Evolutionary conservation across 2,888 invertebrate genomes (phyloP).

Genomic region (Cenopis cana): DNA sequence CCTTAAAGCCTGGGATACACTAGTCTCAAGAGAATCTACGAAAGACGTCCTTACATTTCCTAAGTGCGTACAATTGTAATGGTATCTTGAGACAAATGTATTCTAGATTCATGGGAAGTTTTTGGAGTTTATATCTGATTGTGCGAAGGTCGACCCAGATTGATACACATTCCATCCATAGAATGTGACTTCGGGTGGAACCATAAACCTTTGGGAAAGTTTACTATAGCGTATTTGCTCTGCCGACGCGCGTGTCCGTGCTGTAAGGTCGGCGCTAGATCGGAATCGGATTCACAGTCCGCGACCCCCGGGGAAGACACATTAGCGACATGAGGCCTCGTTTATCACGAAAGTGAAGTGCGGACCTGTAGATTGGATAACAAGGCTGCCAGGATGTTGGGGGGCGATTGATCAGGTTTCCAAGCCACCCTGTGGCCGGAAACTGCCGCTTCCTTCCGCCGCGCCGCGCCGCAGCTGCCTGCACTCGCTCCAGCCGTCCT

Average conservation of each 20-base stretch:
- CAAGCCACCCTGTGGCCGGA: constrained; percentile 22
- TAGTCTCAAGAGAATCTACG: not conserved
- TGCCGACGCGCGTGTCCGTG: not conserved
- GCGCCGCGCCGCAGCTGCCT: constrained; percentile 1
- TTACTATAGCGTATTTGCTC: not conserved
- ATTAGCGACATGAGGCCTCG: not conserved
- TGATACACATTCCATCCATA: too few species aligned
- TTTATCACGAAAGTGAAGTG: constrained; percentile 3
- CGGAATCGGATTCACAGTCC: not conserved
- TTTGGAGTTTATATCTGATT: too few species aligned
- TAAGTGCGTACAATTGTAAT: not conserved
- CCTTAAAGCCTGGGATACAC: not conserved
- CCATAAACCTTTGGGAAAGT: not conserved
- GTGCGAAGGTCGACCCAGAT: too few species aligned
- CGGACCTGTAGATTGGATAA: constrained; percentile 2
- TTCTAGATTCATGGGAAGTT: not conserved
- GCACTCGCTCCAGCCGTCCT: constrained; percentile 3
- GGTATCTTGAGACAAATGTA: not conserved
- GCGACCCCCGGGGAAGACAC: not conserved
- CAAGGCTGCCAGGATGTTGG: constrained; percentile 6
- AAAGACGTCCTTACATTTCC: not conserved
- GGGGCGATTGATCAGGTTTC: constrained; percentile 21
- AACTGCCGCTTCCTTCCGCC: constrained; percentile 24
- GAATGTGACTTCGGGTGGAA: not conserved
- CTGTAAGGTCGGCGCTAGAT: not conserved